Percentiles rank a stretch among this genome's conserved stretches.
These are phyloP conservation scores for Aphyosemion australe DNA, from an alignment of 2,113 vertebrate genomes.

Conservation along the genomic window DNA sequence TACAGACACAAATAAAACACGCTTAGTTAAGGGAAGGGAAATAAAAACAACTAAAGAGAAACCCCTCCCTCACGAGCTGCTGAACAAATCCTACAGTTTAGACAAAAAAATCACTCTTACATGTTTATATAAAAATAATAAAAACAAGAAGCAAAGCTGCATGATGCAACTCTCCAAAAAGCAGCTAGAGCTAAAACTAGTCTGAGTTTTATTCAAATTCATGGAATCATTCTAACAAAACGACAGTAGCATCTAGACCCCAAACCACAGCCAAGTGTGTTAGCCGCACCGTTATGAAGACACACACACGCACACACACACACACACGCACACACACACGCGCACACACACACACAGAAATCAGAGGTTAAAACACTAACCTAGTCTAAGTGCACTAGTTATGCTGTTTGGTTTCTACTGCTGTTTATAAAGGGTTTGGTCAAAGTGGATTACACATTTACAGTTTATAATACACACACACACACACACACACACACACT, in stretches of 20 bases:
- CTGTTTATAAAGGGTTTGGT: conserved; percentile 79
- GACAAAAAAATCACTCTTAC: conserved; percentile 64
- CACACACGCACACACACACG: conserved; percentile 64
- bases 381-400: conserved; percentile 77
- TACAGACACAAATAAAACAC: conserved; percentile 67
- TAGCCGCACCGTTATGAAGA: conserved; percentile 56
- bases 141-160: conserved; percentile 61
- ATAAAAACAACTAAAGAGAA: conserved; percentile 59
- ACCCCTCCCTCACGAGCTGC: conserved; percentile 62
- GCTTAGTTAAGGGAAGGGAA: conserved; percentile 30
- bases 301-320: conserved; percentile 70
- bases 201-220: conserved; percentile 47
- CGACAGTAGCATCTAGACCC: conserved; percentile 40
- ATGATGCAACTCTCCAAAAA: conserved; percentile 48
- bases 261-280: conserved; percentile 45
- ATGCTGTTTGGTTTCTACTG: conserved; percentile 80
- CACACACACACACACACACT: conserved; percentile 66
- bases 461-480: conserved; percentile 64
- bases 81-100: conserved; percentile 68
- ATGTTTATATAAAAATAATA: conserved; percentile 57
- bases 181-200: conserved; percentile 49
- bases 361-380: conserved; percentile 65
- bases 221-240: conserved; percentile 43
- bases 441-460: conserved; percentile 69
- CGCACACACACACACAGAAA: conserved; percentile 60